Conservation (phyloP, 2,888 invertebrate species). For the Troilus luridus region DNA sequence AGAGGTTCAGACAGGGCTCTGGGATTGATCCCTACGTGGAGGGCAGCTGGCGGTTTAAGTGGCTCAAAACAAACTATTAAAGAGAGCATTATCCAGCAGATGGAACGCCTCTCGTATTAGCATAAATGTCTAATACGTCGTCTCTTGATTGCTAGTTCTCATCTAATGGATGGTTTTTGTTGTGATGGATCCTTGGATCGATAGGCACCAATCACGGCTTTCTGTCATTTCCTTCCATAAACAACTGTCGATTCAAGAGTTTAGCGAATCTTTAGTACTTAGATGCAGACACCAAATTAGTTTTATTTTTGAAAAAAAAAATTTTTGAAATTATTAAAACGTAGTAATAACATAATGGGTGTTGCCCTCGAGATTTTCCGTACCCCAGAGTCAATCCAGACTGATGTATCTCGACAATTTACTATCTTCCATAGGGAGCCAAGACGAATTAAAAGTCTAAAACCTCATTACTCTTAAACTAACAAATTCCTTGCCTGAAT, state of each 20-base stretch:
- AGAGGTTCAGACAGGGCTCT: background rate
- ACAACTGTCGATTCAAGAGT: background rate
- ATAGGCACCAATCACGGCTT: background rate
- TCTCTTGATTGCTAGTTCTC: constrained; percentile 19
- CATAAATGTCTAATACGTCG: constrained; percentile 18
- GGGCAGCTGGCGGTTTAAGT: constrained; percentile 12
- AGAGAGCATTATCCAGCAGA: constrained; percentile 42
- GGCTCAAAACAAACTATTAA: constrained; percentile 43
- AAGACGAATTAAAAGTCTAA: too few relatives aligned
- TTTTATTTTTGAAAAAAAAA: too few relatives aligned
- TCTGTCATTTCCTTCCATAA: background rate
- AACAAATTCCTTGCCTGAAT: too few relatives aligned
- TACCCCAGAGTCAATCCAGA: too few relatives aligned
- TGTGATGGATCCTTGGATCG: background rate
- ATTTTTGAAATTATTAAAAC: too few relatives aligned
- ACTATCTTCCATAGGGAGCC: too few relatives aligned
- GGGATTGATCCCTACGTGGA: background rate
- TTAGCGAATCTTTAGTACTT: background rate
- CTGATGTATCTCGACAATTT: too few relatives aligned
- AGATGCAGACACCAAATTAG: too few relatives aligned
- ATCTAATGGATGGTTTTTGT: background rate
- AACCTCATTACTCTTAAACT: too few relatives aligned
- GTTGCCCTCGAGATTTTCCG: too few relatives aligned
- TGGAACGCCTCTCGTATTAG: constrained; percentile 27
- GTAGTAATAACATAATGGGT: too few relatives aligned